Conservation (phyloP, 2,797 vertebrate genomes). For the Acropternis orthonyx region DNA sequence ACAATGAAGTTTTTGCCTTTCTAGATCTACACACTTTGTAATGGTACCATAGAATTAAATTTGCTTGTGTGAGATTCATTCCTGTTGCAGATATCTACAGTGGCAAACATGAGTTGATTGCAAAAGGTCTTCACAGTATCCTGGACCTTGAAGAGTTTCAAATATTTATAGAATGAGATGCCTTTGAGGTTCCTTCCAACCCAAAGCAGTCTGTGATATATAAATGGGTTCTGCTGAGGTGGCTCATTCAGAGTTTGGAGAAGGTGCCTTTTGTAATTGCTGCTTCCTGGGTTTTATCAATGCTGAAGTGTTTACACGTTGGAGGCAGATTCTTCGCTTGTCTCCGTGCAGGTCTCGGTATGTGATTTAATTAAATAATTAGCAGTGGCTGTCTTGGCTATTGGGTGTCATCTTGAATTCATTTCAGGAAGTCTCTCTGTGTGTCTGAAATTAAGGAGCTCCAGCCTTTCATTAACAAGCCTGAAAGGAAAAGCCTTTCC, state of each 20-base stretch:
- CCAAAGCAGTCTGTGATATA: neutral
- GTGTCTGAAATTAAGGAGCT: neutral
- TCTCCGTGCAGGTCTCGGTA: neutral
- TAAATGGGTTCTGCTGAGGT: neutral
- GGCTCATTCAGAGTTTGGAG: neutral
- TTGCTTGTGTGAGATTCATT: neutral
- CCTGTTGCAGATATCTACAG: neutral
- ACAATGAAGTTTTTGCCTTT: neutral
- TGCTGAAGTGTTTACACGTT: neutral
- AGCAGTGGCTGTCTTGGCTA: neutral
- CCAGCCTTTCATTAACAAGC: neutral
- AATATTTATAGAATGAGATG: neutral
- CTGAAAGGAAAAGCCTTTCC: neutral
- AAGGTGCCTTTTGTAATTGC: neutral
- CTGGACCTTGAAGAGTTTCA: neutral
- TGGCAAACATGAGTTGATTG: neutral
- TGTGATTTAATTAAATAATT: constrained; percentile 13
- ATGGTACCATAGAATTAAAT: neutral
- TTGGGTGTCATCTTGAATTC: neutral
- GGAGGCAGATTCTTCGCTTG: neutral
- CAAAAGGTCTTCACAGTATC: neutral
- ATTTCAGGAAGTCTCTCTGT: neutral
- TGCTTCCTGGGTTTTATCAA: neutral
- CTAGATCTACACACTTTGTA: neutral
- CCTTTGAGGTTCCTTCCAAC: neutral